Evolutionary conservation across 2,113 vertebrate genomes (phyloP), one percentile per base, ranked within the genome.

Genomic region (Neoarius graeffei): DNA sequence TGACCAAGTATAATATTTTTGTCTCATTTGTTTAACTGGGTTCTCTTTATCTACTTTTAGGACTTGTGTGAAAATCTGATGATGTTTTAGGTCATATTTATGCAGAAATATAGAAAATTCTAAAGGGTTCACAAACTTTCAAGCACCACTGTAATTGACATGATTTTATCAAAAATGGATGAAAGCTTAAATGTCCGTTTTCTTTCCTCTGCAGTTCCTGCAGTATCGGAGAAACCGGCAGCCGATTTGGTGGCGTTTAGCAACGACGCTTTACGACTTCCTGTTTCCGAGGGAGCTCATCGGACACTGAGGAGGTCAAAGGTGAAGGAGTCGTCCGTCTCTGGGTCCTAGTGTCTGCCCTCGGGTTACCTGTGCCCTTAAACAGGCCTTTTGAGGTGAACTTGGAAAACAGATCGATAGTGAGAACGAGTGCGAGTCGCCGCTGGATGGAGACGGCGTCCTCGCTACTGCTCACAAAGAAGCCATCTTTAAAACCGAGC

Each of bases 401-500:
- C 59, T 25, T 64, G 73, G 17, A 56, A 88, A 84, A 71, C n/a
- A 9, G 60, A 64, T 27, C 56, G 35, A 71, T 23, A 66, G 19
- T n/a, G 67, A 81, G n/a, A 19, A 57, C 20, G 48, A 76, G 83
- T 30, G 48, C 6, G 76, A 79, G 76, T 62, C 83, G 52, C 87
- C 52, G 85, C 88, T 89, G 88, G 88, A 77, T 62, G 57, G 80
- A 85, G 77, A 87, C 79, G 30, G 82, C 27, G 14, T 77, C 73
- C 17, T 23, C 73, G 81, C 83, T 79, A 42, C 57, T 42, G 57
- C 56, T 48, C 54, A 62, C 25, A 67, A 60, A 88, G 85, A 90
- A 90, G 87, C 87, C 89, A 89, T 90, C 71, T 17, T 90, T 56
- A 59, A 62, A 85, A 69, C 30, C 7, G 85, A 81, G 81, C 50